Conservation (phyloP, 1,140 invertebrate species). For the Pollicipes pollicipes region DNA sequence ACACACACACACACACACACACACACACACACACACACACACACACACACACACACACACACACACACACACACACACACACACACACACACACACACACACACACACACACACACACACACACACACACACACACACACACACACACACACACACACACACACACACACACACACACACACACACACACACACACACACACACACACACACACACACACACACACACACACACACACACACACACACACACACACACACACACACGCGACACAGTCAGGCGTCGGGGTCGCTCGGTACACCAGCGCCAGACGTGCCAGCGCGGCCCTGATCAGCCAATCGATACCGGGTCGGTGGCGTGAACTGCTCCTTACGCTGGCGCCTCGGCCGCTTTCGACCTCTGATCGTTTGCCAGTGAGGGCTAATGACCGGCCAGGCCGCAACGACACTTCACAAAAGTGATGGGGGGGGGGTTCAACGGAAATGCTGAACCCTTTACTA, state of each 20-base stretch:
- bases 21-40: neutral
- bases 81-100: constrained; percentile 9
- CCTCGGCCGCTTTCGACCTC: too few relatives aligned
- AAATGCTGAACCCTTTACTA: too few relatives aligned
- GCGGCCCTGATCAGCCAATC: too few relatives aligned
- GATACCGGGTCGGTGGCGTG: too few relatives aligned
- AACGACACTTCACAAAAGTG: too few relatives aligned
- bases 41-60: neutral
- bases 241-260: constrained; percentile 11
- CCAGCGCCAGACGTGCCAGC: too few relatives aligned
- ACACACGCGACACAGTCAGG: neutral
- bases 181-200: constrained; percentile 9
- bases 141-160: constrained; percentile 12
- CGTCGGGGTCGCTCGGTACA: too few relatives aligned
- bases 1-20: constrained; percentile 6
- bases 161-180: neutral
- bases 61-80: constrained; percentile 5
- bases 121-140: constrained; percentile 12
- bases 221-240: constrained; percentile 10
- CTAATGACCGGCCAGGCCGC: too few relatives aligned
- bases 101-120: constrained; percentile 10
- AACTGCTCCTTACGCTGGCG: too few relatives aligned
- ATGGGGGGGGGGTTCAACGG: too few relatives aligned
- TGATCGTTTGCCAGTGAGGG: too few relatives aligned
- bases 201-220: constrained; percentile 7